These are phyloP conservation scores for Ahaetulla prasina DNA, from an alignment of 2,113 vertebrate genomes.

Conservation along the genomic window DNA sequence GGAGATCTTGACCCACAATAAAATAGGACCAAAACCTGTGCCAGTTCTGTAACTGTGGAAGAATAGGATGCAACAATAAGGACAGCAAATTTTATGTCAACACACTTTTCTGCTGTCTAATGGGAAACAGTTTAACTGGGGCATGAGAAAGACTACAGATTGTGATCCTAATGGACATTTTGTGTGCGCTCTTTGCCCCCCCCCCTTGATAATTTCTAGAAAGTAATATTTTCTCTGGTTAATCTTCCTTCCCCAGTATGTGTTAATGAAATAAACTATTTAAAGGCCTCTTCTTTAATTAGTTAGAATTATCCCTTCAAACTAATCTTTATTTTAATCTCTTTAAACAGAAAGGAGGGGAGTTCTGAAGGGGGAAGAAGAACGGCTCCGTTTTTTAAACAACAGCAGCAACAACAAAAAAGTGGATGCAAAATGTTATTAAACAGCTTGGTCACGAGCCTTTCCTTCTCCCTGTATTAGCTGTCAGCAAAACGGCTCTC, in stretches of 20 bases:
- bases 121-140: background rate
- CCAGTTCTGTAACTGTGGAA: background rate
- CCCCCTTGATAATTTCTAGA: background rate
- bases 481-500: conserved; percentile 44
- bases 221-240: background rate
- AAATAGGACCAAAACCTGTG: background rate
- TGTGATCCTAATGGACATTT: background rate
- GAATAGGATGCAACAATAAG: background rate
- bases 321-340: conserved; percentile 33
- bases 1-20: background rate
- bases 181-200: background rate
- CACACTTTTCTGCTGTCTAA: background rate
- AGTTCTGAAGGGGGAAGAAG: background rate
- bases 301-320: conserved; percentile 35
- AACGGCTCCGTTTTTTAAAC: conserved; percentile 17
- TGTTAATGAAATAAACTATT: background rate
- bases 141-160: background rate
- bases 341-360: background rate
- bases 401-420: background rate
- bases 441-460: conserved; percentile 15
- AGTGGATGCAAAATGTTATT: conserved; percentile 33
- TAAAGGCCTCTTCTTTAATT: conserved; percentile 10
- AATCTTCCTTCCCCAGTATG: background rate
- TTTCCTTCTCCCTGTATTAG: conserved; percentile 37
- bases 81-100: background rate